Conservation (phyloP, 2,888 invertebrate genomes). For the Drosophila formosana region DNA sequence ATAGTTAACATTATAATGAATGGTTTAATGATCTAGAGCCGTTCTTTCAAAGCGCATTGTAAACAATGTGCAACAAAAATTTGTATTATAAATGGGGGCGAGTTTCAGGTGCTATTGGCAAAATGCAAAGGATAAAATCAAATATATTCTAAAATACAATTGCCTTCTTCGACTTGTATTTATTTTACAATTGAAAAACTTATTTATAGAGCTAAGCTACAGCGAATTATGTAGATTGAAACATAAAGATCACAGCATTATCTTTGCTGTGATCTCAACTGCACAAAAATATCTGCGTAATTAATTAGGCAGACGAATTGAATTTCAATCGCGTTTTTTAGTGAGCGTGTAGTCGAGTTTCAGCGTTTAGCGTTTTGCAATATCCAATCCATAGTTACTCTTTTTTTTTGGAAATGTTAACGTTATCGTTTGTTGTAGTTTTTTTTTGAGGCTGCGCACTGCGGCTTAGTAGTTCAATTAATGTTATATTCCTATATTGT, state of each 20-base stretch:
- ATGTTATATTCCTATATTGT: slow-evolving; percentile 30
- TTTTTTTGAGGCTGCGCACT: slow-evolving; percentile 40
- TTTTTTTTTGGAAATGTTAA: slow-evolving; percentile 32
- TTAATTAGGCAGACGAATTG: slow-evolving; percentile 61
- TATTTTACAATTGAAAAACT: slow-evolving; percentile 72
- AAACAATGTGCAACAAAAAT: background rate
- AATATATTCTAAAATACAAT: slow-evolving; percentile 17
- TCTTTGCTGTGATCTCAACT: slow-evolving; percentile 13
- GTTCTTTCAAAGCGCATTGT: background rate
- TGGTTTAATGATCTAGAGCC: background rate
- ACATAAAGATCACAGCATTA: slow-evolving; percentile 55
- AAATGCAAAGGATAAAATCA: slow-evolving; percentile 1
- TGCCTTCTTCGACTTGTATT: slow-evolving; percentile 62
- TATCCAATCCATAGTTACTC: slow-evolving; percentile 44
- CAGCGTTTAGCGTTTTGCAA: slow-evolving; percentile 43
- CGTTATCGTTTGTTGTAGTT: background rate
- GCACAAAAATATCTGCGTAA: slow-evolving; percentile 53
- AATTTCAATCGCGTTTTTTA: slow-evolving; percentile 18
- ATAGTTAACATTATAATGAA: slow-evolving; percentile 6
- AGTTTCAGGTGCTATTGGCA: slow-evolving; percentile 3
- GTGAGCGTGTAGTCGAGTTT: slow-evolving; percentile 45
- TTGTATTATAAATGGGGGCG: background rate
- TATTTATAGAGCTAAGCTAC: slow-evolving; percentile 75
- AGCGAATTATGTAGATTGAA: slow-evolving; percentile 70
- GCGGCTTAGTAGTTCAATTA: slow-evolving; percentile 44